Evolutionary conservation across 2,888 invertebrate genomes (phyloP), one percentile per base, ranked within the genome.

Genomic region (Azorinus chamasolen): DNA sequence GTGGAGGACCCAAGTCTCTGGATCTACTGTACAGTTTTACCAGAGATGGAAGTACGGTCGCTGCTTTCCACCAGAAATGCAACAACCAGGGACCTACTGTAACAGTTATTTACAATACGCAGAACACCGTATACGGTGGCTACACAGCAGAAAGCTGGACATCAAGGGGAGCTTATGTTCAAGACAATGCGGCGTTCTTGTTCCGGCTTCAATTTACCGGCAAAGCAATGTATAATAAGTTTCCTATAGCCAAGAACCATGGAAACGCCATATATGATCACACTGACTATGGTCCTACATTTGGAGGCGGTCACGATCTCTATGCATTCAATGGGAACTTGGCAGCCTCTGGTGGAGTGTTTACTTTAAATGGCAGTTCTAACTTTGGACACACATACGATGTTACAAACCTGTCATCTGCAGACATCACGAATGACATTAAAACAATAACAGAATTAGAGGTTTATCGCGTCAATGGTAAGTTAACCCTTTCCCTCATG

Each of bases 31-130:
- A 83, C 65, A 77, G 71, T 32, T 74, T 77, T 41, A 68, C 73
- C 8, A 45, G 68, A 24, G 83, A 86, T 41, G 84, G 84, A 0
- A 77, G 80, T 51, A 43, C 45, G 6, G 64, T 83, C 12, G 22
- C 55, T 20, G 63, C 74, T 10, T 86, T 86, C 55, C 86, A 86
- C 39, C 51, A 72, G 48, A 63, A 65, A 39, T 86, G 86, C 59
- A 69, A 86, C 78, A 75, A 81, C 46, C 63, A 85, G 64, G 84
- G 84, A 0, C 76, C 84, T 0, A 85, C 83, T 4, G 77, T 86
- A 0, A 77, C 80, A 0, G 79, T 84, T 1, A n/a, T 83, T 8
- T 86, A 81, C 50, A 81, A 86, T 62, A 74, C 78, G 0, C 27
- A 69, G 14, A 72, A 70, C 16, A 79, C 71, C 25, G 69, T 85